Evolutionary conservation across 2,888 invertebrate genomes (phyloP).

Genomic region (Phasia obesa): DNA sequence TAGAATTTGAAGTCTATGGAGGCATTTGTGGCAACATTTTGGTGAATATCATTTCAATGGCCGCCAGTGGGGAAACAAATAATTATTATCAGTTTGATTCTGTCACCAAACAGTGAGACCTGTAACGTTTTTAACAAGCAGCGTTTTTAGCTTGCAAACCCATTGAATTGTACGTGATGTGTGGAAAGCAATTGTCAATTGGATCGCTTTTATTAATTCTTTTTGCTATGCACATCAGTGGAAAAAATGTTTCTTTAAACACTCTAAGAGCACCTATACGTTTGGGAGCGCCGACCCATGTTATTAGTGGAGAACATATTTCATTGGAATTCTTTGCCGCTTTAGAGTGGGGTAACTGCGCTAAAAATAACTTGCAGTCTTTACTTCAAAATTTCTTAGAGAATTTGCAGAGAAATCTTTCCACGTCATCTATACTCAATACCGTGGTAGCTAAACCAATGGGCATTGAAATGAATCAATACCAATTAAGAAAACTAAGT

Average conservation of each 20-base stretch:
- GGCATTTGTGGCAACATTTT: no score
- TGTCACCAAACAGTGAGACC: conserved; percentile 13
- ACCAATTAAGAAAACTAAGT: conserved; percentile 71
- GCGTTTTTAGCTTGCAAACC: background rate
- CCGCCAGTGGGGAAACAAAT: background rate
- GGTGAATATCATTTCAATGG: background rate
- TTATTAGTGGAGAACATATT: conserved; percentile 74
- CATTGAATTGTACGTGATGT: background rate
- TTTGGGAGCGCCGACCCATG: conserved; percentile 55
- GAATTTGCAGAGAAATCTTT: conserved; percentile 76
- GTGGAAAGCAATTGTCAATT: background rate
- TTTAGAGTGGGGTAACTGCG: conserved; percentile 73
- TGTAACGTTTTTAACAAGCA: background rate
- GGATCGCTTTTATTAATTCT: background rate
- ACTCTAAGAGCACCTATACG: conserved; percentile 45
- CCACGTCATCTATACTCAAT: conserved; percentile 74
- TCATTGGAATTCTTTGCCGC: conserved; percentile 75
- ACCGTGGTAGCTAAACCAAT: conserved; percentile 43
- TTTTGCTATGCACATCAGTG: background rate
- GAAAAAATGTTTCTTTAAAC: background rate
- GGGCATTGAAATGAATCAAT: conserved; percentile 56
- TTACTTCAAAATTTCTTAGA: conserved; percentile 76
- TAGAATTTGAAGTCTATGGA: no score
- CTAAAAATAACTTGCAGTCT: conserved; percentile 75
- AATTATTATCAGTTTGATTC: conserved; percentile 37